These are phyloP conservation scores for Chelon auratus DNA, from an alignment of 2,797 vertebrate species.

Conservation along the genomic window DNA sequence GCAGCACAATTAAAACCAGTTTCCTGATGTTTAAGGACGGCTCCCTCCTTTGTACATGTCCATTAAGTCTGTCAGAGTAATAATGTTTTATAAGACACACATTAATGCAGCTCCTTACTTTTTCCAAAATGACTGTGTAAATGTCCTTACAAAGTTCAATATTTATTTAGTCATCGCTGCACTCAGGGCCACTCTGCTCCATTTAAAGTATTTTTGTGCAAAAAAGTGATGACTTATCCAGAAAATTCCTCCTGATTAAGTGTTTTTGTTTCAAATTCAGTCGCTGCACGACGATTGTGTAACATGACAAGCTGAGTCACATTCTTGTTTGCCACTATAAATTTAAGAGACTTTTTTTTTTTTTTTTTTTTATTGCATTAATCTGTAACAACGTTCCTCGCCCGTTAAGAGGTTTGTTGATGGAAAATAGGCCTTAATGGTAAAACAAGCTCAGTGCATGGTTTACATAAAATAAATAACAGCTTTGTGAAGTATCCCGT, in stretches of 20 bases:
- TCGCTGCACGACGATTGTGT: conserved; percentile 23
- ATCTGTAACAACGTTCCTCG: conserved; percentile 24
- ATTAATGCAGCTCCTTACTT: conserved; percentile 36
- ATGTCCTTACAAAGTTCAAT: not conserved
- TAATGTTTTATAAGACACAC: conserved; percentile 68
- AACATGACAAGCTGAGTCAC: conserved; percentile 25
- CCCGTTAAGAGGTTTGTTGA: conserved; percentile 49
- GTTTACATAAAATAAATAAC: conserved; percentile 51
- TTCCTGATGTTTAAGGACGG: conserved; percentile 43
- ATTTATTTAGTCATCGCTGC: not conserved
- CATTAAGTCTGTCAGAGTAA: conserved; percentile 72
- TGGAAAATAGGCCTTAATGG: conserved; percentile 53
- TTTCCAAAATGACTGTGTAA: not conserved
- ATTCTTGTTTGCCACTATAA: not conserved
- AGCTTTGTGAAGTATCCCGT: not conserved
- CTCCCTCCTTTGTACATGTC: conserved; percentile 46
- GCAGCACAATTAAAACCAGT: conserved; percentile 21
- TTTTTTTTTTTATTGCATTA: conserved; percentile 15
- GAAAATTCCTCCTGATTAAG: conserved; percentile 24
- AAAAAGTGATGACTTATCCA: conserved; percentile 14
- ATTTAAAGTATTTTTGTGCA: not conserved
- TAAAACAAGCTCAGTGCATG: conserved; percentile 13
- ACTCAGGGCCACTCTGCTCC: not conserved
- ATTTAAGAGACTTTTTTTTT: conserved; percentile 21
- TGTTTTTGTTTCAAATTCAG: conserved; percentile 23